A percentile compares a stretch with the other conserved stretches of the same genome.
These are phyloP conservation scores for Campoplex capitator DNA, from an alignment of 2,888 invertebrate genomes.

Conservation along the genomic window DNA sequence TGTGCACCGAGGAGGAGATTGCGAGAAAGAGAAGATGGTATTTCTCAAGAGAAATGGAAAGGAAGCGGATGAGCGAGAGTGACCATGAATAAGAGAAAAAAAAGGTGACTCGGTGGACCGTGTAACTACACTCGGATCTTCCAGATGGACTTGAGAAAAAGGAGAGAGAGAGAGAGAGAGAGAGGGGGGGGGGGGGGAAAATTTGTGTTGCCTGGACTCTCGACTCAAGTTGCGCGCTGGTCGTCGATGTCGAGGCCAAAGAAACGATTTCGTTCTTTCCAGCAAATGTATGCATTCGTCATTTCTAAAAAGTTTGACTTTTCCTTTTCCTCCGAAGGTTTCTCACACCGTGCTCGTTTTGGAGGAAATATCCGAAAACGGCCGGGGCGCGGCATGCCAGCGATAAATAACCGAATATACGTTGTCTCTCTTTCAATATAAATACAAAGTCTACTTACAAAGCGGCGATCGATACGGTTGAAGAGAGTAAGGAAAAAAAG, in stretches of 20 bases:
- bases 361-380: background rate
- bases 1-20: background rate
- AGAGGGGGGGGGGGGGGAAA: background rate
- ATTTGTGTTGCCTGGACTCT: constrained; percentile 16
- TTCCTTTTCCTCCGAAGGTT: background rate
- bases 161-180: constrained; percentile 3
- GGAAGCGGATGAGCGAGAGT: constrained; percentile 61
- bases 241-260: constrained; percentile 48
- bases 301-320: constrained; percentile 15
- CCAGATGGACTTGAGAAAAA: constrained; percentile 29
- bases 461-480: constrained; percentile 27
- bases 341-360: background rate
- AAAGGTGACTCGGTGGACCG: constrained; percentile 26
- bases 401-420: constrained; percentile 6
- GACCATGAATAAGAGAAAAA: constrained; percentile 60
- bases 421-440: background rate
- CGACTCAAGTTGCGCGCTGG: constrained; percentile 1
- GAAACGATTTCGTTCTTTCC: constrained; percentile 38
- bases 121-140: constrained; percentile 24
- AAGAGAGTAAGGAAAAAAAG: constrained; percentile 57
- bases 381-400: no score
- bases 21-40: constrained; percentile 41
- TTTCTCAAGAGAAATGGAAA: constrained; percentile 37
- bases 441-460: constrained; percentile 31
- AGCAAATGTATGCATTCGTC: constrained; percentile 26